Base-by-base conservation (phyloP, 2,113 vertebrate genomes). In the Anhinga anhinga region DNA sequence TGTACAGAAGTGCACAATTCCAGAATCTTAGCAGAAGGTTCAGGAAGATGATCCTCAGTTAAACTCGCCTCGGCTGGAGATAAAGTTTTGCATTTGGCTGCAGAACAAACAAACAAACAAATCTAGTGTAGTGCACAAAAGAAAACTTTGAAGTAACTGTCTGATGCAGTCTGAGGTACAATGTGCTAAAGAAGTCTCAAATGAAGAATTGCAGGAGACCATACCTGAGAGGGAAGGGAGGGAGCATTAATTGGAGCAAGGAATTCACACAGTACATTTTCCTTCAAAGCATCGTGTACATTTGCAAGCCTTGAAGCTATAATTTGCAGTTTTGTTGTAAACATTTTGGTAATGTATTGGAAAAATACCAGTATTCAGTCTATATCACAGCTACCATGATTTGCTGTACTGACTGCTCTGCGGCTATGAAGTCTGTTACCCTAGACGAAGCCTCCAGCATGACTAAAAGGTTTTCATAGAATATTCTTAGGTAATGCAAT, bases 1-100 rank as follows among this genome's bases (percentile, higher is more conserved):
- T 0, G 23, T 12, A 19, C 11, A 59, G 49, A 78, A 78, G 36
- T 10, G 26, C 34, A 45, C 55, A 4, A 7, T 29, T 86, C 38
- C 66, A 63, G 58, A 76, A 71, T 40, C 70, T 82, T 73, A 40
- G 67, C 8, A 8, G 65, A 85, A 79, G 53, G 12, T 69, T 71
- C 61, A 49, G 65, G 32, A 56, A 58, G 45, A 92, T 49, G 49
- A 88, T 88, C 73, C 74, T 88, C 53, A 26, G 34, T 16, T 49
- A 71, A 76, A 82, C 58, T 82, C 26, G 5, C 76, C 92, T 69
- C 58, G 65, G 70, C 81, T 72, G 90, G 71, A 90, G 87, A 19
- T 88, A 12, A 44, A 42, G 71, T 77, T 96, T 96, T 96, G 85
- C 90, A 92, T 93, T 96, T 96, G 97, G 96, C 95, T 90, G 90